phyloP scores from a whole-genome alignment of 2,888 invertebrate genomes.

The Physocephala rufipes region DNA sequence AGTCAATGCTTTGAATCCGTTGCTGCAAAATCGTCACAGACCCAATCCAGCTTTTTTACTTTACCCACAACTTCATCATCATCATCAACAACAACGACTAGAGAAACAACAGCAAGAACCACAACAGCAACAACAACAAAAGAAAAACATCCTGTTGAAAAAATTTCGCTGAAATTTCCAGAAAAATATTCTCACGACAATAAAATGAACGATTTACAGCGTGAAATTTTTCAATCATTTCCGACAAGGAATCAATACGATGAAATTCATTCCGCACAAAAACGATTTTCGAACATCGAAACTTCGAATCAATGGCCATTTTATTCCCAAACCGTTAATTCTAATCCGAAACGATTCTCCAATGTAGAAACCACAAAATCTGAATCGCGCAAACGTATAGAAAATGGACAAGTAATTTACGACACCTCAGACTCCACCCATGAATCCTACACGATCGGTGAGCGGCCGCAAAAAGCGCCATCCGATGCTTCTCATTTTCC shows the following conservation, averaged over 20 bases:
- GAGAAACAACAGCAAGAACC: too few relatives aligned
- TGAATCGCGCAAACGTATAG: conserved; percentile 60
- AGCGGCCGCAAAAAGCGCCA: too few relatives aligned
- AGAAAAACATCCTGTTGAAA: neutral
- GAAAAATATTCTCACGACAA: neutral
- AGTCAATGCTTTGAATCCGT: neutral
- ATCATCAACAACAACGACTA: conserved; percentile 34
- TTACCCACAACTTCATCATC: conserved; percentile 10
- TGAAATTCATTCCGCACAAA: conserved; percentile 57
- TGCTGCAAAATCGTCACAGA: conserved; percentile 32
- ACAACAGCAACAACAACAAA: conserved; percentile 17
- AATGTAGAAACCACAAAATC: conserved; percentile 62
- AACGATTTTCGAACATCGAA: conserved; percentile 63
- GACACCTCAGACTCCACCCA: conserved; percentile 56
- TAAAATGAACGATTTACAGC: conserved; percentile 42
- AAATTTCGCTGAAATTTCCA: neutral
- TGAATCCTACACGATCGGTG: conserved; percentile 52
- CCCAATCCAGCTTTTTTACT: neutral
- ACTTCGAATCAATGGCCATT: conserved; percentile 41
- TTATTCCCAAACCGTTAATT: conserved; percentile 47
- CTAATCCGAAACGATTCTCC: conserved; percentile 60
- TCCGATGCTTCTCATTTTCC: too few relatives aligned
- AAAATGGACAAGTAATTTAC: conserved; percentile 62
- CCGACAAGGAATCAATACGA: conserved; percentile 46
- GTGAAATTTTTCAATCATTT: neutral